Percentiles rank a stretch among this genome's conserved stretches.
Evolutionary conservation across 2,113 vertebrate genomes (phyloP).

Genomic region (Mesitornis unicolor): DNA sequence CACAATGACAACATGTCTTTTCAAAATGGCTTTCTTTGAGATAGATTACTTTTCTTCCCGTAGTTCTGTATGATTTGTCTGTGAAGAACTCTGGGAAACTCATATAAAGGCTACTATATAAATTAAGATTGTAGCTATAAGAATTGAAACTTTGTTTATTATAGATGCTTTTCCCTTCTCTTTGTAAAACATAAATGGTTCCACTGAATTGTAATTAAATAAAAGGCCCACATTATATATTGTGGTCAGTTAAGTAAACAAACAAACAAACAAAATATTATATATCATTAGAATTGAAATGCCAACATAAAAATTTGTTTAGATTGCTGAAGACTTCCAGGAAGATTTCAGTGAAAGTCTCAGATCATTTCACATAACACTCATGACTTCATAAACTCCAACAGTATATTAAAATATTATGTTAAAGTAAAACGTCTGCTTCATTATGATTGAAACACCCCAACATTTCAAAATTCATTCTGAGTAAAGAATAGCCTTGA

Average conservation of each 20-base stretch:
- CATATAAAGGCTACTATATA: background rate
- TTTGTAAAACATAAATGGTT: background rate
- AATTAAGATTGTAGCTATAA: background rate
- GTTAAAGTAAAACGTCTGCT: background rate
- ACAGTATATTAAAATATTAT: background rate
- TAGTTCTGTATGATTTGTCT: background rate
- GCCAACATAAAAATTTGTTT: background rate
- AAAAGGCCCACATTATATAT: background rate
- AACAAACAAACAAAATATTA: background rate
- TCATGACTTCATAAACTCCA: background rate
- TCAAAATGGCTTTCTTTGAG: conserved; percentile 3
- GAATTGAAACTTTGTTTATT: background rate
- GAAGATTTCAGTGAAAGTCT: background rate
- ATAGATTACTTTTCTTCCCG: background rate
- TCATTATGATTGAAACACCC: background rate
- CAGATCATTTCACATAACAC: background rate
- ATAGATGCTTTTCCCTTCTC: background rate
- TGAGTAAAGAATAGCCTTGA: background rate
- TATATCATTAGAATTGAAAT: background rate
- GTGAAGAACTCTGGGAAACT: background rate
- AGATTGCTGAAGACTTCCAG: background rate
- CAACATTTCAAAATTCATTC: background rate
- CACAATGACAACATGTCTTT: background rate
- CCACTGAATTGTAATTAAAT: background rate
- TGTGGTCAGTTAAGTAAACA: background rate